Evolutionary conservation across 2,888 invertebrate species (phyloP), one percentile per base, ranked within the genome.

Genomic region (Thysanoteuthis rhombus): DNA sequence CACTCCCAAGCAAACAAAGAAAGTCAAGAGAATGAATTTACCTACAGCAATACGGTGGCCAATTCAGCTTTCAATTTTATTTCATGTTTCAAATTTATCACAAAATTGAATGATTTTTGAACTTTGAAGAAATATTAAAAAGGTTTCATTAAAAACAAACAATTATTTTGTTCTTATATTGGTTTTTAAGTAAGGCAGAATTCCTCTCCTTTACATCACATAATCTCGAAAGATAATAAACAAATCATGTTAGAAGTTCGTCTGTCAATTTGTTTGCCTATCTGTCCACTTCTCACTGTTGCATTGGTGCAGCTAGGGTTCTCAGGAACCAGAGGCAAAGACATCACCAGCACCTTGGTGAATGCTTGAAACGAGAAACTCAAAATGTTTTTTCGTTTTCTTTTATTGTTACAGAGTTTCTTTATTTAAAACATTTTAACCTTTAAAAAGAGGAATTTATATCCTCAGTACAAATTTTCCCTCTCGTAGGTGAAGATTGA

Each of bases 1-100:
- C 22, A 75, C 12, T 10, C 25, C 19, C 28, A 58, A 32, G 28
- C 3, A 58, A 58, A 58, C 32, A 75, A 75, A 19, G 32, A 75
- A 75, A 75, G 75, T 75, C 75, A 75, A 75, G n/a, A n/a, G n/a
- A 75, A 75, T n/a, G 75, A 75, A 75, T 75, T 75, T 75, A 75
- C 75, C 75, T 75, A 75, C 75, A 75, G 75, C 75, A 75, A 75
- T 75, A 75, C n/a, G 25, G 75, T n/a, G n/a, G 75, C n/a, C 75
- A 75, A 75, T 75, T n/a, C 75, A 75, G 75, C 75, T 75, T 75
- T 75, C n/a, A n/a, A n/a, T 75, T 75, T 75, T 75, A 75, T 75
- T 75, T 75, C n/a, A 75, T 10, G n/a, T 75, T 75, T 75, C 12
- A 75, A n/a, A 75, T 75, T 16, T 75, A 1, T 36, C n/a, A 75